Evolutionary conservation across 2,888 invertebrate species (phyloP), one percentile per base, ranked within the genome.

Genomic region (Mellilla xanthometata): DNA sequence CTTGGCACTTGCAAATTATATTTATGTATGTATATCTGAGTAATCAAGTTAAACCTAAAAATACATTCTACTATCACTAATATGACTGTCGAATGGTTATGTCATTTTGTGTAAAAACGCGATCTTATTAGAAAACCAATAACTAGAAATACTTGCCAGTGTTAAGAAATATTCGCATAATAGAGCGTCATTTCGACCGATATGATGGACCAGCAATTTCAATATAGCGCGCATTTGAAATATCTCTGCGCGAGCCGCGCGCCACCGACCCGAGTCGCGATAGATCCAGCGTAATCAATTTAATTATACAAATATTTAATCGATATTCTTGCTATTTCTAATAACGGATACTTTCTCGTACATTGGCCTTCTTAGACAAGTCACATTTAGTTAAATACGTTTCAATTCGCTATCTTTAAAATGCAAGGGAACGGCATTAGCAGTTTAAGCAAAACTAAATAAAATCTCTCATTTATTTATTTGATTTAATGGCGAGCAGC

Each of bases 151-250:
- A 49, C 49, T 46, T 36, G 33, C 19, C n/a, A 19, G 33, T 35
- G 44, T 51, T 52, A 34, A 31, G 42, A 23, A 68, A 74, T 72
- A 72, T 65, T 64, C 56, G 54, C 62, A 1, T 74, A 74, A 75
- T 74, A 76, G 58, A 57, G 53, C 56, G 61, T 77, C 77, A 77
- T 80, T 77, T 76, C 71, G 70, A 73, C 68, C 69, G 71, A 76
- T 80, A 79, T 76, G 76, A 77, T 72, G 75, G 73, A 70, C 72
- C 59, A 65, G 70, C 76, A 74, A 82, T 81, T 84, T 84, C 79
- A 87, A 86, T 87, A 86, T 83, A 79, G 80, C 61, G 81, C 82
- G 76, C 81, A 72, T 75, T 84, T 85, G 71, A 81, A 85, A 87
- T 85, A 83, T 64, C 81, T 81, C 49, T 27, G 3, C 58, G 54